phyloP scores from a whole-genome alignment of 1,140 invertebrate species.

The Bombus soroeensis region DNA sequence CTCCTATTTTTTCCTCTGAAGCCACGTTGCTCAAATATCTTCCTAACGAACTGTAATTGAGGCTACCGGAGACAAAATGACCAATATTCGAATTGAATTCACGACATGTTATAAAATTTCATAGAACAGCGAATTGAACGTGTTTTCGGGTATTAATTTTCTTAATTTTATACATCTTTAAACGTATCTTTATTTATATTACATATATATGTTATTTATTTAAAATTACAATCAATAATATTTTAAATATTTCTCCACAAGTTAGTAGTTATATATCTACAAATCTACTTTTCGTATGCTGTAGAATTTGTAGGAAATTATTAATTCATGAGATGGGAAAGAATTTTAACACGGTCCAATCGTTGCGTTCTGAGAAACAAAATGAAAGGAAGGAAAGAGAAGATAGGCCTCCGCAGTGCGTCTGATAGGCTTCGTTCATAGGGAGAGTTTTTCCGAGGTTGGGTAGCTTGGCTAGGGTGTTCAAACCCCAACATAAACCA shows the following conservation, averaged over 20 bases:
- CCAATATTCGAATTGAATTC: not conserved
- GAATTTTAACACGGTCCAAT: not conserved
- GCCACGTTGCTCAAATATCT: not conserved
- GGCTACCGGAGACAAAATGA: not conserved
- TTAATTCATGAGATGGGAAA: not conserved
- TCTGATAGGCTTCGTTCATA: slow-evolving; percentile 36
- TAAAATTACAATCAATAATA: too few relatives aligned
- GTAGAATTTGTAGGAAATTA: not conserved
- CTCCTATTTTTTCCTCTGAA: slow-evolving; percentile 29
- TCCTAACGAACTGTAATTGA: slow-evolving; percentile 22
- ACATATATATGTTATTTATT: not conserved
- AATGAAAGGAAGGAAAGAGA: slow-evolving; percentile 7
- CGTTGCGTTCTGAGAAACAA: not conserved
- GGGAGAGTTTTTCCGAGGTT: slow-evolving; percentile 41
- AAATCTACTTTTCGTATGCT: not conserved
- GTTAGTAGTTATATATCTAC: not conserved
- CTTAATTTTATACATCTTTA: not conserved
- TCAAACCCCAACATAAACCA: slow-evolving; percentile 48
- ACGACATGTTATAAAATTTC: too few relatives aligned
- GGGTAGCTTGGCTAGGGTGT: slow-evolving; percentile 38
- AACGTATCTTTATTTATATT: not conserved
- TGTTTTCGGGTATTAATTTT: too few relatives aligned
- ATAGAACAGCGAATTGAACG: too few relatives aligned
- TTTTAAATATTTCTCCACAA: too few relatives aligned
- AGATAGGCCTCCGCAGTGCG: slow-evolving; percentile 23